These are phyloP conservation scores for Piscicola geometra DNA, from an alignment of 2,888 invertebrate species.

Conservation along the genomic window DNA sequence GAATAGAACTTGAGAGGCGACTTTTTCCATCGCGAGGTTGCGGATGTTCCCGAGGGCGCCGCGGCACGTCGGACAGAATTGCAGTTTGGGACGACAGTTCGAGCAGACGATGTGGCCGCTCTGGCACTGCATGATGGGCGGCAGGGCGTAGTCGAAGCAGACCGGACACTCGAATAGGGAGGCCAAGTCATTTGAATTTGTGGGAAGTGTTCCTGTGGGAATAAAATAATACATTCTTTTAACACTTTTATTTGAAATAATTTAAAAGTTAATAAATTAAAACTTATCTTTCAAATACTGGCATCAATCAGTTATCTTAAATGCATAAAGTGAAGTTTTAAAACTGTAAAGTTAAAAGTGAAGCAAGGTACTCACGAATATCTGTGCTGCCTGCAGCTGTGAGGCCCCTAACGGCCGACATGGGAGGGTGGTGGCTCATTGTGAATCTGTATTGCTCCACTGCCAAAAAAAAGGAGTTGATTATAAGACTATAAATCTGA, in stretches of 20 bases:
- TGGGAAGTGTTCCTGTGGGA: slow-evolving; percentile 28
- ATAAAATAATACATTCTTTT: background rate
- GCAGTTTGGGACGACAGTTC: slow-evolving; percentile 89
- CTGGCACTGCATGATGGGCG: slow-evolving; percentile 96
- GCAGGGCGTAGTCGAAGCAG: slow-evolving; percentile 97
- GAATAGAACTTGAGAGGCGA: slow-evolving; percentile 94
- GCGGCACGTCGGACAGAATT: slow-evolving; percentile 95
- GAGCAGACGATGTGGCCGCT: slow-evolving; percentile 98
- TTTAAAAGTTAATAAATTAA: too few species aligned
- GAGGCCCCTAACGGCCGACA: slow-evolving; percentile 31
- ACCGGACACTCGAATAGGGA: slow-evolving; percentile 65
- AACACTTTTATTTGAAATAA: background rate
- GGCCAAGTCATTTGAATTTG: slow-evolving; percentile 49
- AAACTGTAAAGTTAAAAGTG: background rate
- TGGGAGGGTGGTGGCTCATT: slow-evolving; percentile 31
- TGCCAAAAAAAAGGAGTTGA: too few species aligned
- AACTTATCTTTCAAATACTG: too few species aligned
- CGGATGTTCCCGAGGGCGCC: slow-evolving; percentile 93
- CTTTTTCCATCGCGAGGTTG: slow-evolving; percentile 98
- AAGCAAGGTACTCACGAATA: background rate
- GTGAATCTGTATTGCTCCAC: too few species aligned
- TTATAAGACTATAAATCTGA: too few species aligned
- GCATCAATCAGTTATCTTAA: background rate
- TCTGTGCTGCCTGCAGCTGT: slow-evolving; percentile 15
- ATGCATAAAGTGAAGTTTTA: background rate